These are phyloP conservation scores for Aspidiotus destructor DNA, from an alignment of 2,888 invertebrate genomes.

Conservation along the genomic window DNA sequence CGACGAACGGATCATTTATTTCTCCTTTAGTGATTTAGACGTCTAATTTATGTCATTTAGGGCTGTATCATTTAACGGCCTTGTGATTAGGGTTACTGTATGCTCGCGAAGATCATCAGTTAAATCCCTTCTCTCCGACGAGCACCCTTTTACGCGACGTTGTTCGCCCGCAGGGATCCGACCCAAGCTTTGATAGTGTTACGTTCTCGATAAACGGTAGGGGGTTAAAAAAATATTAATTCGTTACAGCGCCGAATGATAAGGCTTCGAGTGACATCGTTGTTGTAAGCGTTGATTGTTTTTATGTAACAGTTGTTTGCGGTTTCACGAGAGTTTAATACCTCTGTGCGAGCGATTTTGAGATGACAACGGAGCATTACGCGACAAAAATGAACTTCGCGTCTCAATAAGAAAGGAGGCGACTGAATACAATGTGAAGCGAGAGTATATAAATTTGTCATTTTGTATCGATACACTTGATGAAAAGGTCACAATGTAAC, in stretches of 20 bases:
- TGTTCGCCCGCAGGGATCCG: constrained; percentile 12
- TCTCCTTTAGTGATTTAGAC: constrained; percentile 29
- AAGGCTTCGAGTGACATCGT: constrained; percentile 23
- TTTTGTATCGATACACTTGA: too few relatives aligned
- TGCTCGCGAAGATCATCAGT: constrained; percentile 21
- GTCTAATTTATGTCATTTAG: constrained; percentile 31
- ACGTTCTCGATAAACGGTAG: constrained; percentile 9
- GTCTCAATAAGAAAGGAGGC: background rate
- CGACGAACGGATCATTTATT: constrained; percentile 31
- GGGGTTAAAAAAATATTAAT: constrained; percentile 32
- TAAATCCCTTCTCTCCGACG: constrained; percentile 24
- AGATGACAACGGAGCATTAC: constrained; percentile 22
- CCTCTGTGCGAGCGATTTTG: constrained; percentile 21
- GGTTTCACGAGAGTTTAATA: constrained; percentile 31
- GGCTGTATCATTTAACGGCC: constrained; percentile 26
- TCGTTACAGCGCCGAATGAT: constrained; percentile 26
- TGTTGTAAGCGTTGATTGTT: constrained; percentile 25
- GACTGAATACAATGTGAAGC: too few relatives aligned
- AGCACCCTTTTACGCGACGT: constrained; percentile 26
- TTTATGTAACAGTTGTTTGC: constrained; percentile 30
- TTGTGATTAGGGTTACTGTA: constrained; percentile 27
- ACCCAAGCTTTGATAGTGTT: constrained; percentile 20
- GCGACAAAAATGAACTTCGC: background rate
- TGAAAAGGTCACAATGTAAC: too few relatives aligned
- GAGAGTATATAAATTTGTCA: too few relatives aligned